Evolutionary conservation across 1,140 invertebrate genomes (phyloP).

Genomic region (Hydropsyche tenuis): DNA sequence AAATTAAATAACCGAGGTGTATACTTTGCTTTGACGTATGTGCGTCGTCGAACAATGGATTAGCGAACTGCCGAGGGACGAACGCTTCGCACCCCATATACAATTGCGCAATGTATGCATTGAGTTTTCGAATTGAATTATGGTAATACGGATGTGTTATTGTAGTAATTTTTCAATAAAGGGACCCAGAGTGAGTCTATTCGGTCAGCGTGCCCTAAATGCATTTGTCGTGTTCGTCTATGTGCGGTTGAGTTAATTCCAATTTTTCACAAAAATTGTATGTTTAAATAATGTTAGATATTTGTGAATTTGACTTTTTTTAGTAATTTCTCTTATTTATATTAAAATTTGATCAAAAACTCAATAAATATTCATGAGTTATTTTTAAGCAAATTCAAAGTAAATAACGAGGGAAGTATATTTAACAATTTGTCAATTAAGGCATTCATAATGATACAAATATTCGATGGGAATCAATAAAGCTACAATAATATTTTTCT

Average conservation of each 20-base stretch:
- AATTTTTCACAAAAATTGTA: no score
- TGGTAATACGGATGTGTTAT: conserved; percentile 34
- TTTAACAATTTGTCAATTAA: no score
- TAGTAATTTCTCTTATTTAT: no score
- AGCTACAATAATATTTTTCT: no score
- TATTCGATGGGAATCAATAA: no score
- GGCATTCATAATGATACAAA: no score
- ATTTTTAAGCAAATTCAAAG: no score
- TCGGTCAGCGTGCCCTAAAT: neutral
- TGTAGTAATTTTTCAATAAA: conserved; percentile 38
- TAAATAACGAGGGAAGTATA: no score
- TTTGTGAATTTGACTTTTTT: no score
- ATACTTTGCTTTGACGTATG: conserved; percentile 37
- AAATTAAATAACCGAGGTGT: conserved; percentile 40
- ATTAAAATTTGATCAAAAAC: no score
- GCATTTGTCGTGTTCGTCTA: neutral
- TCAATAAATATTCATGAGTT: no score
- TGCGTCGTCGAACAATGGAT: conserved; percentile 33
- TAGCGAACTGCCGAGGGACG: conserved; percentile 12
- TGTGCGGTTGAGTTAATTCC: neutral
- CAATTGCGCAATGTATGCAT: conserved; percentile 31
- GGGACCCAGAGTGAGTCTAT: neutral
- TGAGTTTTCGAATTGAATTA: conserved; percentile 38
- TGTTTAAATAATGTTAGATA: no score
- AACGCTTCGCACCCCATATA: neutral